phyloP scores from a whole-genome alignment of 1,140 invertebrate genomes.

The Drosophila sproati region DNA sequence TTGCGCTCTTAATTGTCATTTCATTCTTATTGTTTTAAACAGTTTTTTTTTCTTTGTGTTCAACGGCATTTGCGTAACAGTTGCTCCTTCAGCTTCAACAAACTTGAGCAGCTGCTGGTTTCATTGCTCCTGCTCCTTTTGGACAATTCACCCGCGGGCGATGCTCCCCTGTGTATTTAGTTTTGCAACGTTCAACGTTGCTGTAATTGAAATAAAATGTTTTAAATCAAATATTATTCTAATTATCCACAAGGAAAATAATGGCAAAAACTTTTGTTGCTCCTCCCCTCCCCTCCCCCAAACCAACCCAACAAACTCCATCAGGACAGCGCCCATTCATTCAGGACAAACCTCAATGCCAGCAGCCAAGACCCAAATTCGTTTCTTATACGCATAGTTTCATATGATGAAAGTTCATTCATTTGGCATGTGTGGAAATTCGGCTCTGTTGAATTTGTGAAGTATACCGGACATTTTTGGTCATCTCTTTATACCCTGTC shows the following conservation, averaged over 20 bases:
- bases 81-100: constrained; percentile 62
- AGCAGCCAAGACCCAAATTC: constrained; percentile 4
- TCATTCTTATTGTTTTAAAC: constrained; percentile 55
- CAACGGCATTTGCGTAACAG: constrained; percentile 46
- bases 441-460: neutral
- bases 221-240: constrained; percentile 80
- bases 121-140: constrained; percentile 37
- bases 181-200: constrained; percentile 46
- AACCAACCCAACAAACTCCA: too few relatives aligned
- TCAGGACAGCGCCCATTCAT: neutral
- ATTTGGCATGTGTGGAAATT: constrained; percentile 2
- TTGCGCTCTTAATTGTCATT: constrained; percentile 67
- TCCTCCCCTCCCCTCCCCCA: neutral
- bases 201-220: constrained; percentile 82
- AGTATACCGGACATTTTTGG: neutral
- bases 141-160: constrained; percentile 57
- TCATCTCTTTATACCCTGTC: neutral
- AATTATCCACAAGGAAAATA: constrained; percentile 75
- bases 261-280: constrained; percentile 49
- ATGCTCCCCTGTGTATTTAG: constrained; percentile 63
- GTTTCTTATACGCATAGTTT: constrained; percentile 30
- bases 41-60: constrained; percentile 33
- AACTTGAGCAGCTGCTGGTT: constrained; percentile 62
- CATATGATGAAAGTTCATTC: constrained; percentile 2
- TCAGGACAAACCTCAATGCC: neutral